Percentiles rank a stretch among this genome's conserved stretches.
Evolutionary conservation across 2,888 invertebrate species (phyloP).

Genomic region (Parthenolecanium corni): DNA sequence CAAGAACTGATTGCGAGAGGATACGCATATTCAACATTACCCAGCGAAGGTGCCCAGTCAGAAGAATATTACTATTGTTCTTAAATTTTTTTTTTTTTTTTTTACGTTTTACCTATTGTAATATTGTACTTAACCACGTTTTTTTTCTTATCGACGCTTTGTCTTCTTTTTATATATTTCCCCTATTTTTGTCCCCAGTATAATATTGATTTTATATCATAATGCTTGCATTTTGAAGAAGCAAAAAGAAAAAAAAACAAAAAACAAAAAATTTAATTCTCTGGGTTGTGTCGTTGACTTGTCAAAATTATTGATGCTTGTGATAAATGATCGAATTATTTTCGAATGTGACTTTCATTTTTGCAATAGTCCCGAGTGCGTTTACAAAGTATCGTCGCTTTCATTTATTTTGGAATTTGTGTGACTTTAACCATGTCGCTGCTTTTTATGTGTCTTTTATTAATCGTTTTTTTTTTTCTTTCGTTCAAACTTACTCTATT

Average conservation of each 20-base stretch:
- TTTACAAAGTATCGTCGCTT: too few relatives aligned
- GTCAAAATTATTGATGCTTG: too few relatives aligned
- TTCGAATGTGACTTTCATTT: too few relatives aligned
- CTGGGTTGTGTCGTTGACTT: background rate
- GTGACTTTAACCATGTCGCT: too few relatives aligned
- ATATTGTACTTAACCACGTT: constrained; percentile 3
- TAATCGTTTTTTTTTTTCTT: too few relatives aligned
- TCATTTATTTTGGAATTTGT: too few relatives aligned
- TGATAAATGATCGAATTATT: too few relatives aligned
- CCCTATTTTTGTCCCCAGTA: background rate
- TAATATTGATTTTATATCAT: background rate
- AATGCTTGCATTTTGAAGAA: background rate
- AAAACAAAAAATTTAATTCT: background rate
- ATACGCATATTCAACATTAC: constrained; percentile 14
- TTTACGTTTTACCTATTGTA: background rate
- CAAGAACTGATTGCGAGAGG: constrained; percentile 28
- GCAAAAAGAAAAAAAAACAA: background rate
- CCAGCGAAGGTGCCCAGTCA: constrained; percentile 12
- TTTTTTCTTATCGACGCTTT: constrained; percentile 15
- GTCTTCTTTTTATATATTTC: background rate
- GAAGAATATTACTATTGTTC: constrained; percentile 13
- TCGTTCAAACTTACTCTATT: too few relatives aligned
- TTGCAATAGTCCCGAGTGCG: too few relatives aligned
- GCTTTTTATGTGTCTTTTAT: too few relatives aligned
- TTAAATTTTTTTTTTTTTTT: background rate